Base-by-base conservation (phyloP, 2,113 vertebrate genomes). In the Psilopsiagon aurifrons region DNA sequence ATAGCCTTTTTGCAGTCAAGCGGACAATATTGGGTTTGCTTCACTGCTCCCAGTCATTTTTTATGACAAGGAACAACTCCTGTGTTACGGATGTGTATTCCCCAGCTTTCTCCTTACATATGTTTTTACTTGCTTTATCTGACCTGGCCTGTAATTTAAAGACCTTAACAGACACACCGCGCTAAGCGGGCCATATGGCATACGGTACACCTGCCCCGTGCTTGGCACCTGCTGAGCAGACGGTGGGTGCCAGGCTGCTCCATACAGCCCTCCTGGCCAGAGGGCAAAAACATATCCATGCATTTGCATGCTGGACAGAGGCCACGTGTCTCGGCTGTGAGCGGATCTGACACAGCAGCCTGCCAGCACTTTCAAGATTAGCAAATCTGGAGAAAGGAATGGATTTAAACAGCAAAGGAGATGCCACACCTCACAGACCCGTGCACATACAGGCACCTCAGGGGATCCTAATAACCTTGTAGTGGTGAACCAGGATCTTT, bases 161-260 rank as follows among this genome's bases (percentile, higher is more conserved):
- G 96, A 97, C 77, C 59, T 97, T 96, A 83, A 96, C 96, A 96
- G 98, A 97, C 93, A 98, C 70, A 28, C 23, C 81, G 92, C 57
- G 47, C 94, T 74, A 76, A 91, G 81, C 80, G 88, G 95, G 94
- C 96, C 99, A 99, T 98, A 98, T 98, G 99, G 98, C 69, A 77
- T 96, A 96, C 92, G 81, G 43, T 77, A 98, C 98, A 99, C 98
- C 98, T 99, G 98, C 98, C 97, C 88, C 9, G 16, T 51, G 96
- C 73, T 93, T 95, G 97, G 97, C 99, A 99, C 98, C 99, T 99
- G 99, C 98, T 97, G 95, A 98, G 98, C 33, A 0, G 83, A 17
- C 94, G 37, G 68, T 41, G 90, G 89, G 85, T 59, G 52, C 71
- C 96, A 82, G 80, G 75, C 71, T 33, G 91, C 62, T 69, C 46